Evolutionary conservation across 2,888 invertebrate species (phyloP).

Genomic region (Noctua pronuba): DNA sequence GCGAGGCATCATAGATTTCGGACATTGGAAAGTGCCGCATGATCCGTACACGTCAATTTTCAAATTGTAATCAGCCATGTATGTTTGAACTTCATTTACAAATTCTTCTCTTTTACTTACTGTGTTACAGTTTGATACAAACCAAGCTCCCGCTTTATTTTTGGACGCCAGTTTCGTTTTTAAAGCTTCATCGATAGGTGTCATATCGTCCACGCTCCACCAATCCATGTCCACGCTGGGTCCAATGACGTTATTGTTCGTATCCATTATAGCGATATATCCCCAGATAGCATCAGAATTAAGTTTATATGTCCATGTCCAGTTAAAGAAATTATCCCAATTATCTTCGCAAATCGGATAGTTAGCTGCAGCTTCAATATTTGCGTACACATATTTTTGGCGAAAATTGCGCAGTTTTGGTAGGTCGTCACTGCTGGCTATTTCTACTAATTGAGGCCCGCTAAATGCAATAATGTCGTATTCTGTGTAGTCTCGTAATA

Average conservation of each 20-base stretch:
- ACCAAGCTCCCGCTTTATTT: slow-evolving; percentile 79
- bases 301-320: slow-evolving; percentile 85
- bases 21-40: slow-evolving; percentile 78
- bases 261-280: slow-evolving; percentile 76
- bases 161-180: slow-evolving; percentile 69
- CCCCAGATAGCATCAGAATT: slow-evolving; percentile 81
- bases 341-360: slow-evolving; percentile 75
- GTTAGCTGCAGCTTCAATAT: slow-evolving; percentile 78
- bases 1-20: slow-evolving; percentile 70
- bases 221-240: slow-evolving; percentile 74
- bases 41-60: slow-evolving; percentile 78
- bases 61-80: slow-evolving; percentile 73
- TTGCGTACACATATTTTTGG: slow-evolving; percentile 82
- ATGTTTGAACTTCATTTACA: slow-evolving; percentile 68
- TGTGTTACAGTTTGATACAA: slow-evolving; percentile 79
- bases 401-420: slow-evolving; percentile 69
- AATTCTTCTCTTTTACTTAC: slow-evolving; percentile 76
- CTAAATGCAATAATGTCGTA: slow-evolving; percentile 81
- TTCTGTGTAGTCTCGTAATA: slow-evolving; percentile 72
- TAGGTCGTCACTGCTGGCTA: slow-evolving; percentile 63
- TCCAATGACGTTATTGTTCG: slow-evolving; percentile 73
- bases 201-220: slow-evolving; percentile 70
- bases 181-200: slow-evolving; percentile 63
- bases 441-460: slow-evolving; percentile 74
- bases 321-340: slow-evolving; percentile 81